These are phyloP conservation scores for Lagria hirta DNA, from an alignment of 2,888 invertebrate species.

Conservation along the genomic window DNA sequence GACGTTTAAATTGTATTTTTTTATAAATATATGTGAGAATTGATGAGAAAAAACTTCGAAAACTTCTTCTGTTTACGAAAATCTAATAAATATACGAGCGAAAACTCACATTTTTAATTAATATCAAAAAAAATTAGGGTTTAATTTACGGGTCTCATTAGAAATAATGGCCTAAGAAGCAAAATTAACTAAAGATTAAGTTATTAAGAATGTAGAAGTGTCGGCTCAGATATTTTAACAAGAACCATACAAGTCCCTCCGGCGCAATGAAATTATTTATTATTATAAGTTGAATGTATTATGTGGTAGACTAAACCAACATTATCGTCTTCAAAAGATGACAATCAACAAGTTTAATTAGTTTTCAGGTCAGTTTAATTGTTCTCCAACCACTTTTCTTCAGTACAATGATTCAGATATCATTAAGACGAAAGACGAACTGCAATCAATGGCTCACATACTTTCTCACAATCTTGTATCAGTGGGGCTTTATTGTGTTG, in stretches of 20 bases:
- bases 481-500: too few relatives aligned
- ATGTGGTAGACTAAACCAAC: slow-evolving; percentile 38
- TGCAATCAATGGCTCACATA: slow-evolving; percentile 20
- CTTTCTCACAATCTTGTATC: slow-evolving; percentile 10
- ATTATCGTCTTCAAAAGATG: slow-evolving; percentile 39
- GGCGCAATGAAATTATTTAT: slow-evolving; percentile 26
- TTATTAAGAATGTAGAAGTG: slow-evolving; percentile 18
- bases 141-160: too few relatives aligned
- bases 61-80: too few relatives aligned
- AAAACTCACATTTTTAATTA: too few relatives aligned
- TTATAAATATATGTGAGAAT: too few relatives aligned
- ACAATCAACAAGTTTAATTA: slow-evolving; percentile 43
- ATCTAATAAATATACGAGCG: too few relatives aligned
- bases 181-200: slow-evolving; percentile 15
- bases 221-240: slow-evolving; percentile 18
- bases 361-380: slow-evolving; percentile 31
- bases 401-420: slow-evolving; percentile 25
- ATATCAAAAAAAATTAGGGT: too few relatives aligned
- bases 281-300: slow-evolving; percentile 38
- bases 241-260: slow-evolving; percentile 9
- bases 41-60: too few relatives aligned
- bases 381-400: slow-evolving; percentile 22
- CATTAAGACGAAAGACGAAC: slow-evolving; percentile 26
- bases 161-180: too few relatives aligned
- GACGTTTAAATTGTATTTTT: too few relatives aligned